A percentile compares a stretch with the other conserved stretches of the same genome.
Evolutionary conservation across 2,888 invertebrate species (phyloP).

Genomic region (Andricus curvator): DNA sequence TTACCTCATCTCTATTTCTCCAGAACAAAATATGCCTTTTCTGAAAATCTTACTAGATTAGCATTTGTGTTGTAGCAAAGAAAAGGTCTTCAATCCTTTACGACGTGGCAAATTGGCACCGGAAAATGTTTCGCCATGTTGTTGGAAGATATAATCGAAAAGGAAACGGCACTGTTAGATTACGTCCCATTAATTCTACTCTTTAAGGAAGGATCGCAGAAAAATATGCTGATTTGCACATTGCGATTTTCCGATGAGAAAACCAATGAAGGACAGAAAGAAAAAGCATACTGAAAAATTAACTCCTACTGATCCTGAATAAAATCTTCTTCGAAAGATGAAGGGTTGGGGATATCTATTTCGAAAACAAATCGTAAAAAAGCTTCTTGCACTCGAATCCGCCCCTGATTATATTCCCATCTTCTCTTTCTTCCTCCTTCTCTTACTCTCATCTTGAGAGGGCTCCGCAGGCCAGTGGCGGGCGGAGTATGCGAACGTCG

Average conservation of each 20-base stretch:
- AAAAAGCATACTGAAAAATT: not conserved
- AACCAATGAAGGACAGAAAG: not conserved
- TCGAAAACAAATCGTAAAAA: not conserved
- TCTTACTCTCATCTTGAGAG: conserved; percentile 38
- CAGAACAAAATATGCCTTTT: conserved; percentile 15
- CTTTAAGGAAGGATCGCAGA: conserved; percentile 16
- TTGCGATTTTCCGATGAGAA: conserved; percentile 4
- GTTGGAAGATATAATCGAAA: conserved; percentile 22
- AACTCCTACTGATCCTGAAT: not conserved
- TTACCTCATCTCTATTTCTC: not conserved
- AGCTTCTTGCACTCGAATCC: conserved; percentile 14
- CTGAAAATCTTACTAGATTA: not conserved
- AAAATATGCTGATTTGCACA: conserved; percentile 18
- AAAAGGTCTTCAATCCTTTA: conserved; percentile 15
- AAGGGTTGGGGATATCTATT: not conserved
- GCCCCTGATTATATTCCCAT: conserved; percentile 41
- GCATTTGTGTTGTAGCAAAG: not conserved
- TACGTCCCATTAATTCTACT: conserved; percentile 35
- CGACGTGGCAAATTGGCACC: conserved; percentile 28
- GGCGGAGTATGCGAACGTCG: conserved; percentile 71
- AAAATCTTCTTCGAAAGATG: not conserved
- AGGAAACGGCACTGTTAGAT: conserved; percentile 34
- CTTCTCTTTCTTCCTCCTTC: conserved; percentile 45
- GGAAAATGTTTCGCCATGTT: conserved; percentile 35
- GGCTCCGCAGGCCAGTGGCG: conserved; percentile 50